Conservation (phyloP, 2,113 vertebrate species). For the Peromyscus maniculatus region DNA sequence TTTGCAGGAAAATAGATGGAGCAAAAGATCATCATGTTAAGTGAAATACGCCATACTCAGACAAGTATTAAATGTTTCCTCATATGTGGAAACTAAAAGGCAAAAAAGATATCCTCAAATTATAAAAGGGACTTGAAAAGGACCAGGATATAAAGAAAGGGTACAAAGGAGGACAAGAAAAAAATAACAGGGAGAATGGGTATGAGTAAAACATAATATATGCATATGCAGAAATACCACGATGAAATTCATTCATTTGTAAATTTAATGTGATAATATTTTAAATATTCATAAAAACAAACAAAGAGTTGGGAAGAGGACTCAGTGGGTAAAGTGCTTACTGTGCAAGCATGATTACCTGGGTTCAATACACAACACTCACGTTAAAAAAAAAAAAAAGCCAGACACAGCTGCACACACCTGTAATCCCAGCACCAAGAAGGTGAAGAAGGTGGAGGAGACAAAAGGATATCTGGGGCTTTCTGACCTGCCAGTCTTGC, state of each 20-base stretch:
- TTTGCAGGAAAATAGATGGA: neutral
- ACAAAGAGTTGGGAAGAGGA: neutral
- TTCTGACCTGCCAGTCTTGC: neutral
- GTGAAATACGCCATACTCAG: neutral
- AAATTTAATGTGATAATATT: neutral
- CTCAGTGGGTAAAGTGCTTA: neutral
- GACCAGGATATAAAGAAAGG: neutral
- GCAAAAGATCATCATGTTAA: neutral
- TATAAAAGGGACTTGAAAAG: neutral
- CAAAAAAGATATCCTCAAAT: neutral
- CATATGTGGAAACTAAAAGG: neutral
- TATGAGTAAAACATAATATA: neutral
- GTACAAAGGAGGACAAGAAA: neutral
- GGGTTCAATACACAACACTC: neutral
- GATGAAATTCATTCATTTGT: neutral
- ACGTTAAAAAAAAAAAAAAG: neutral
- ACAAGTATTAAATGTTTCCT: neutral
- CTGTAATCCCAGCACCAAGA: neutral
- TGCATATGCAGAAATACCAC: neutral
- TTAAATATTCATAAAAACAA: neutral
- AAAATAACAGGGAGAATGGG: neutral
- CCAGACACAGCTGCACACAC: no score
- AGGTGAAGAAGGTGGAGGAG: no score
- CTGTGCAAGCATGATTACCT: neutral
- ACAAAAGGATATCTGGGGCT: neutral